Evolutionary conservation across 2,888 invertebrate genomes (phyloP).

Genomic region (Leptothorax acervorum): DNA sequence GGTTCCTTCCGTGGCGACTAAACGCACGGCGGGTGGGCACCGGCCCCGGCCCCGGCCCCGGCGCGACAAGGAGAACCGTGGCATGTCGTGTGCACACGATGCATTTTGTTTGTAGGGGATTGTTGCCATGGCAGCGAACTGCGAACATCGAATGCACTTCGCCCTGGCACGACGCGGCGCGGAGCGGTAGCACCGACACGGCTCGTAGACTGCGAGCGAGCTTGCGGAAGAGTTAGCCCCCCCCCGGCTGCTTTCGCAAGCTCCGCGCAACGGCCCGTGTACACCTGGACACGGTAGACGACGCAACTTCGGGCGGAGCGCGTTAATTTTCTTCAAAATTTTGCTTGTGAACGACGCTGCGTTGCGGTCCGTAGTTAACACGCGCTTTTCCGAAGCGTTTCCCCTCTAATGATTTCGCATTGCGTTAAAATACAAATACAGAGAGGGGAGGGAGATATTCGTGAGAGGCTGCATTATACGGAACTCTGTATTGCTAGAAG

Average conservation of each 20-base stretch:
- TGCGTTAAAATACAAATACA: not conserved
- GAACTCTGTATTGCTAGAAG: not conserved
- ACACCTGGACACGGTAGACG: constrained; percentile 50
- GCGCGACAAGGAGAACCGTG: constrained; percentile 47
- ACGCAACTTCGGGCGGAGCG: constrained; percentile 29
- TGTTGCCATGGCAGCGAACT: constrained; percentile 76
- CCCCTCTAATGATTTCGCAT: not conserved
- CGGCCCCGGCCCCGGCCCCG: not conserved
- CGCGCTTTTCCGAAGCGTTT: constrained; percentile 13
- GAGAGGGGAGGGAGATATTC: not conserved
- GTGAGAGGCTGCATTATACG: not conserved
- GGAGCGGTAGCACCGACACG: constrained; percentile 43
- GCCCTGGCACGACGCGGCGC: constrained; percentile 50
- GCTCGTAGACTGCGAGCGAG: constrained; percentile 47
- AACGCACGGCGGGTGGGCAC: constrained; percentile 50
- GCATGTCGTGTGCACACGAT: constrained; percentile 52
- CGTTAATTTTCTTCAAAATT: constrained; percentile 50
- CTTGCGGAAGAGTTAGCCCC: constrained; percentile 61
- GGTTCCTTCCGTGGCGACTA: constrained; percentile 63
- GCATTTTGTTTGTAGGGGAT: constrained; percentile 79
- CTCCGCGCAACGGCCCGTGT: constrained; percentile 51
- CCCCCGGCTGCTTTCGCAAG: constrained; percentile 52
- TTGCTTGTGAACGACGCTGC: constrained; percentile 19
- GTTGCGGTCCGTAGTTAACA: constrained; percentile 12
- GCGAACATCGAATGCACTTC: constrained; percentile 75